phyloP scores from a whole-genome alignment of 2,797 vertebrate species.

The Pampus argenteus region DNA sequence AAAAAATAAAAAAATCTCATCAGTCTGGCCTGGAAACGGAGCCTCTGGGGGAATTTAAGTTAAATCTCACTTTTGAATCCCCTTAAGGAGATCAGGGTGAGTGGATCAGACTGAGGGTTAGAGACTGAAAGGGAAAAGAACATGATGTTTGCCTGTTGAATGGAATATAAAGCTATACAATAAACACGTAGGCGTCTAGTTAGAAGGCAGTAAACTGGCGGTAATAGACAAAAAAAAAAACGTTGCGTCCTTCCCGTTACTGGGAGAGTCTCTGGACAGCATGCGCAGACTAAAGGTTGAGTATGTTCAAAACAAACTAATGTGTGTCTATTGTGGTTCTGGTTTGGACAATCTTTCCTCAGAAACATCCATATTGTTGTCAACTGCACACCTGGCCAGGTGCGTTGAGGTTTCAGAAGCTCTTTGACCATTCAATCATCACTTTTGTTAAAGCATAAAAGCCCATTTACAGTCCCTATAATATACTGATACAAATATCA shows the following conservation, averaged over 20 bases:
- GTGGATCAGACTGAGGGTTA: conserved; percentile 38
- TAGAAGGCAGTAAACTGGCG: conserved; percentile 12
- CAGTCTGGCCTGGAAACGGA: conserved; percentile 19
- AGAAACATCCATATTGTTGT: not conserved
- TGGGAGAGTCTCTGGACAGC: not conserved
- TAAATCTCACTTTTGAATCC: conserved; percentile 53
- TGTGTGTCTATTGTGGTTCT: no score
- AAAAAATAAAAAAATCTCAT: conserved; percentile 10
- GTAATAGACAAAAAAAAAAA: not conserved
- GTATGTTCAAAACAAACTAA: not conserved
- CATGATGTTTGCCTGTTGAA: conserved; percentile 23
- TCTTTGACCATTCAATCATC: not conserved
- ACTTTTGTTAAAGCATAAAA: not conserved
- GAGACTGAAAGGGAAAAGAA: conserved; percentile 29
- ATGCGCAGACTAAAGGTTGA: not conserved
- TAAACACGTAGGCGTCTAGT: not conserved
- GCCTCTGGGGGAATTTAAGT: conserved; percentile 39
- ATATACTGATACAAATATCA: not conserved
- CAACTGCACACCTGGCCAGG: not conserved
- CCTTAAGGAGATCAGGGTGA: conserved; percentile 45
- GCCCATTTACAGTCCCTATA: not conserved
- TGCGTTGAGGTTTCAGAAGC: not conserved
- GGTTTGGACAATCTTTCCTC: not conserved
- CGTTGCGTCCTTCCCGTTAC: not conserved
- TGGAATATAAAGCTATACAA: conserved; percentile 8